Percentiles rank a stretch among this genome's conserved stretches.
Evolutionary conservation across 2,797 vertebrate species (phyloP).

Genomic region (Apogon talboti): DNA sequence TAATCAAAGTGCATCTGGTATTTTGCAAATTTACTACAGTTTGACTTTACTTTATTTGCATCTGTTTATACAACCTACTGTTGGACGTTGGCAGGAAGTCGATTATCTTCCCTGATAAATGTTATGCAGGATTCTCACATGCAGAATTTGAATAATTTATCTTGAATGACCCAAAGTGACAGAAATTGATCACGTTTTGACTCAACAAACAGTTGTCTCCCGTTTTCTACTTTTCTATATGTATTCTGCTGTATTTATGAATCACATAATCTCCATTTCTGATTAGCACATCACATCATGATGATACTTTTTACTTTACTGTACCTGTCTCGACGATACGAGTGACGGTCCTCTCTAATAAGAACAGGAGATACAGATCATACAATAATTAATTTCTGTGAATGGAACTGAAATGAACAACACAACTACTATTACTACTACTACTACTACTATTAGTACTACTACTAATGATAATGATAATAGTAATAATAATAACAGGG

Average conservation of each 20-base stretch:
- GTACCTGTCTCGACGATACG: constrained; percentile 70
- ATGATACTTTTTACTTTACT: constrained; percentile 53
- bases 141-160: neutral
- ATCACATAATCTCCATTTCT: neutral
- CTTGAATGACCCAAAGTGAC: neutral
- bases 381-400: too few relatives aligned
- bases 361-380: constrained; percentile 55
- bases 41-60: neutral
- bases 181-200: constrained; percentile 7
- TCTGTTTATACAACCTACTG: constrained; percentile 3
- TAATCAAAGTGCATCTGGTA: constrained; percentile 7
- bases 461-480: neutral
- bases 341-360: constrained; percentile 70
- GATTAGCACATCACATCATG: constrained; percentile 51
- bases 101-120: too few relatives aligned
- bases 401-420: too few relatives aligned
- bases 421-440: too few relatives aligned
- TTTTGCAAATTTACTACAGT: neutral
- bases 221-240: neutral
- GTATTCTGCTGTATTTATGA: neutral
- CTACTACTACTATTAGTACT: too few relatives aligned
- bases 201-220: neutral
- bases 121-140: too few relatives aligned
- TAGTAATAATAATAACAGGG: neutral
- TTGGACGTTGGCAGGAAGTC: too few relatives aligned